Base-by-base conservation (phyloP, 2,888 invertebrate genomes). In the Sarcophaga caerulescens region DNA sequence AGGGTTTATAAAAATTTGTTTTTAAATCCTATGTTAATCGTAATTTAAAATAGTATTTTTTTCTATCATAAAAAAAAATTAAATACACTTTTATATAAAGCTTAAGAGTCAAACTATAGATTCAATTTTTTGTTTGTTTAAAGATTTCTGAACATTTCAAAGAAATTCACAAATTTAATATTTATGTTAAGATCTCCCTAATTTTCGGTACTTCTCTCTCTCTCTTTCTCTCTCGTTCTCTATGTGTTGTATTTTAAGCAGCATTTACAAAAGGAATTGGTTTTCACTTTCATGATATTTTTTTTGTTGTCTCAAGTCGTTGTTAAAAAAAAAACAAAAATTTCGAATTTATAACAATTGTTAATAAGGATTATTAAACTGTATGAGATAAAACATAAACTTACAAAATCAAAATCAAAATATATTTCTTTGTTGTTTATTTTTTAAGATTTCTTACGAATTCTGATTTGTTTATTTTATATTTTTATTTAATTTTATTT, bases 401-500 rank as follows among this genome's bases (percentile, higher is more conserved):
- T 52, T 52, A 52, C 52, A 52, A 52, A 52, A 52, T 52, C 17
- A 52, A 65, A 66, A n/a, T 66, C 35, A 44, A 8, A 66, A 44
- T 21, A 63, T 11, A 14, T 14, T 21, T 35, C 2, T 45, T 70
- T 70, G 19, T 83, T 47, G 69, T 71, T n/a, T 4, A 66, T 59
- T 57, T 52, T 57, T 71, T 44, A 10, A 65, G 45, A 81, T 71
- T 77, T 52, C 75, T 83, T 74, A 63, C 52, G 75, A 69, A 47
- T 81, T 75, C 3, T 70, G 4, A 57, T 57, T 59, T 47, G 45
- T 71, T 82, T 81, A 80, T 69, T 74, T 83, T 83, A 1, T 52
- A 14, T 52, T 74, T 85, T 78, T 62, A 52, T 57, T 79, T 82
- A 11, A 14, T 70, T 21, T 66, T 66, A 17, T 66, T 73, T n/a